These are phyloP conservation scores for Promerops cafer DNA, from an alignment of 2,113 vertebrate genomes.

Conservation along the genomic window DNA sequence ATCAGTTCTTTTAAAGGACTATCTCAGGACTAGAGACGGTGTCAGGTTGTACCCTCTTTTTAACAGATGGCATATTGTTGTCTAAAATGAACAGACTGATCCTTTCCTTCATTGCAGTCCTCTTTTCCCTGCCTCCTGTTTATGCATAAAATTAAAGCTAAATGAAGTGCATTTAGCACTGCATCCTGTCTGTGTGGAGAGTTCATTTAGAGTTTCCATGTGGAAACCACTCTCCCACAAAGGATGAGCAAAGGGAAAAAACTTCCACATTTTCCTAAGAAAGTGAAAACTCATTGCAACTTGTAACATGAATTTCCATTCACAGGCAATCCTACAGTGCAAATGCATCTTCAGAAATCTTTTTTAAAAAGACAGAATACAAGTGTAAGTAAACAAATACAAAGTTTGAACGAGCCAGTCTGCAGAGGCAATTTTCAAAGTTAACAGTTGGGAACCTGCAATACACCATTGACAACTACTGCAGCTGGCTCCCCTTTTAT, in stretches of 20 bases:
- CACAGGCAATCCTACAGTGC: not conserved
- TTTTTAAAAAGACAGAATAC: not conserved
- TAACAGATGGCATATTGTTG: not conserved
- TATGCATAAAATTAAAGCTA: not conserved
- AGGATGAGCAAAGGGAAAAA: not conserved
- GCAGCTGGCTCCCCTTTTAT: not conserved
- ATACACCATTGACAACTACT: not conserved
- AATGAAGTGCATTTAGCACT: not conserved
- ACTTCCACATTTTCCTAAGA: not conserved
- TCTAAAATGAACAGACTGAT: not conserved
- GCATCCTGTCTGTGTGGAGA: not conserved
- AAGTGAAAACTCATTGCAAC: not conserved
- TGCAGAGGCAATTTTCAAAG: not conserved
- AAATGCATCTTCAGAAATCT: not conserved
- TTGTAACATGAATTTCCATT: not conserved
- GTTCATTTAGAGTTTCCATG: not conserved
- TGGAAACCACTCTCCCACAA: not conserved
- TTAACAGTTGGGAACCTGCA: not conserved
- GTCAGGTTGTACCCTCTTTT: not conserved
- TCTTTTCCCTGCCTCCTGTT: not conserved
- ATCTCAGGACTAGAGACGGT: not conserved
- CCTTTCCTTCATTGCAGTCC: not conserved
- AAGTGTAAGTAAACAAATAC: not conserved
- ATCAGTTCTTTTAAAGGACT: not conserved
- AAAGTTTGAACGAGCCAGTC: not conserved